Evolutionary conservation across 2,113 vertebrate genomes (phyloP), one percentile per base, ranked within the genome.

Genomic region (Prionailurus viverrinus): DNA sequence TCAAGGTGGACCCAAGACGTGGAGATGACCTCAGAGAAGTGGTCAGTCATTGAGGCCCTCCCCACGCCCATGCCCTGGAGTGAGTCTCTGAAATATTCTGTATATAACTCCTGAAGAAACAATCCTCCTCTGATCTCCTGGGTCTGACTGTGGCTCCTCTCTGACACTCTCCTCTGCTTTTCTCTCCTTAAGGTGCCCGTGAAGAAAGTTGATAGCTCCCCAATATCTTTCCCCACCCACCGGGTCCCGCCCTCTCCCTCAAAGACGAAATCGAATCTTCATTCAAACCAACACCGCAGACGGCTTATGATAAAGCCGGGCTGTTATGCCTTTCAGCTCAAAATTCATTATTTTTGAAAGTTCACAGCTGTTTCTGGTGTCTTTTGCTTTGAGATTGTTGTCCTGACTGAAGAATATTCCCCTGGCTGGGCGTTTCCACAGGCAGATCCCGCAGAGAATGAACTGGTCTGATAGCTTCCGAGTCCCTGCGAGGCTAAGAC

Each of bases 201-300:
- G 3, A 82, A 33, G 53, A 76, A 48, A 36, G 66, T 15, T 14
- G 29, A 55, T 4, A 7, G 25, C 16, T 4, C 10, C 5, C 41
- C 33, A n/a, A 11, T 33, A 27, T 68, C n/a, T 69, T 23, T 15
- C 11, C 7, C 14, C 6, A 7, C 27, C 45, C 29, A 4, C 29
- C 25, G 18, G 2, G 0, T n/a, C 55, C 51, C 3, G 5, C n/a
- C 82, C 11, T 13, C n/a, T 55, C 6, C 13, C 61, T n/a, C 53
- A 27, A 79, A 79, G 23, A 55, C 2, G 4, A 19, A 55, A 13
- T 27, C 6, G 16, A n/a, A 27, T 69, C 9, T 87, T 87, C n/a
- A 27, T 79, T 87, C 11, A 58, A 19, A 27, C 6, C 18, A 39
- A 31, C 23, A 39, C 25, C 48, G 27, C 27, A 19, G n/a, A 15